These are phyloP conservation scores for Trichonephila clavata DNA, from an alignment of 1,140 invertebrate genomes.

Conservation along the genomic window DNA sequence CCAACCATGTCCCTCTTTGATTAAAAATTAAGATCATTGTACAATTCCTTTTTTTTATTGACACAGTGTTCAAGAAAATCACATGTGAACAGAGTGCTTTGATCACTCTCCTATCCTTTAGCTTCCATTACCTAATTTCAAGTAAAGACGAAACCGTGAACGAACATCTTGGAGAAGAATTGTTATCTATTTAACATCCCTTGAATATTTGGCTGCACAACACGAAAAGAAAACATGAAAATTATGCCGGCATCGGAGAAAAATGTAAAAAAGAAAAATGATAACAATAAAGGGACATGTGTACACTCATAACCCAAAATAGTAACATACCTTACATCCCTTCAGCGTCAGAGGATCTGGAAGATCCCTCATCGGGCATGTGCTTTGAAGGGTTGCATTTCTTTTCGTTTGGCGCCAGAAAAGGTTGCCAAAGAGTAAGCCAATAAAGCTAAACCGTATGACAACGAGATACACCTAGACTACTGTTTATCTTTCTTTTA, in stretches of 20 bases:
- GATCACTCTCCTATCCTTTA: background rate
- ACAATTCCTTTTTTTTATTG: background rate
- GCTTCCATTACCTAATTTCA: background rate
- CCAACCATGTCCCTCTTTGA: background rate
- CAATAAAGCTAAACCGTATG: background rate
- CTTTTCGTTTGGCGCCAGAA: constrained; percentile 16
- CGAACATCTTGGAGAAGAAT: background rate
- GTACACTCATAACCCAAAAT: constrained; percentile 66
- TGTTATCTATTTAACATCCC: background rate
- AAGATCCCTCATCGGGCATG: constrained; percentile 69
- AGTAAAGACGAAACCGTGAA: background rate
- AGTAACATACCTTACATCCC: constrained; percentile 76
- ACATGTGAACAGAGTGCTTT: background rate
- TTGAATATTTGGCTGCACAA: background rate
- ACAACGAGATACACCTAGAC: background rate
- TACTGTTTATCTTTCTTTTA: background rate
- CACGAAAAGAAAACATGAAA: background rate
- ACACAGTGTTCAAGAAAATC: background rate
- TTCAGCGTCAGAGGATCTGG: constrained; percentile 62
- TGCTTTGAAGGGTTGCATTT: constrained; percentile 67
- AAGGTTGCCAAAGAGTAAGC: constrained; percentile 28
- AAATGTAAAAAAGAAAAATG: constrained; percentile 32
- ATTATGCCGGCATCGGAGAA: background rate
- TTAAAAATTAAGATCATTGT: background rate
- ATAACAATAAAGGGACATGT: constrained; percentile 43